phyloP scores from a whole-genome alignment of 2,797 vertebrate genomes.

The Hoplostethus mediterraneus region DNA sequence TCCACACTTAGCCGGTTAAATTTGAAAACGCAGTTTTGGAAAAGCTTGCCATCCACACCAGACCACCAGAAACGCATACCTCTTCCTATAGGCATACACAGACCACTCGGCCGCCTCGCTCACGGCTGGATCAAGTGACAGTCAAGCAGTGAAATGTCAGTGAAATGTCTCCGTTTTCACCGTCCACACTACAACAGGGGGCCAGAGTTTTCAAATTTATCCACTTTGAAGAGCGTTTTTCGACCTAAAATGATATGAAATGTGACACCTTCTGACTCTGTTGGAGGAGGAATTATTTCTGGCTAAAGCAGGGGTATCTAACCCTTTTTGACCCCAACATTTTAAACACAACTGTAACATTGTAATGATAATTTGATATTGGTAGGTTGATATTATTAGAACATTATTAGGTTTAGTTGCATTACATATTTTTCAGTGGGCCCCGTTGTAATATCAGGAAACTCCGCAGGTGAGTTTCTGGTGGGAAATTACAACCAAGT shows the following conservation, averaged over 20 bases:
- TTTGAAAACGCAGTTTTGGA: no score
- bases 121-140: no score
- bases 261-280: neutral
- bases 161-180: no score
- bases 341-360: neutral
- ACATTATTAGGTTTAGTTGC: slow-evolving; percentile 2
- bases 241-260: neutral
- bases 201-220: no score
- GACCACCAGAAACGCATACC: no score
- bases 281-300: neutral
- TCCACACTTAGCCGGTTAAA: no score
- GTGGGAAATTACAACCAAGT: neutral
- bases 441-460: neutral
- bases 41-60: no score
- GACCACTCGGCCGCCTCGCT: no score
- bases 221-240: no score
- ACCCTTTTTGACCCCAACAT: neutral
- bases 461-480: neutral
- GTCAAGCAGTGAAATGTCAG: no score
- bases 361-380: neutral
- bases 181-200: no score
- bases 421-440: neutral
- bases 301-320: neutral
- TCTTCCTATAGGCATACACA: no score
- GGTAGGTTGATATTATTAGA: neutral